phyloP scores from a whole-genome alignment of 2,113 vertebrate genomes.

The Sylvilagus bachmani region DNA sequence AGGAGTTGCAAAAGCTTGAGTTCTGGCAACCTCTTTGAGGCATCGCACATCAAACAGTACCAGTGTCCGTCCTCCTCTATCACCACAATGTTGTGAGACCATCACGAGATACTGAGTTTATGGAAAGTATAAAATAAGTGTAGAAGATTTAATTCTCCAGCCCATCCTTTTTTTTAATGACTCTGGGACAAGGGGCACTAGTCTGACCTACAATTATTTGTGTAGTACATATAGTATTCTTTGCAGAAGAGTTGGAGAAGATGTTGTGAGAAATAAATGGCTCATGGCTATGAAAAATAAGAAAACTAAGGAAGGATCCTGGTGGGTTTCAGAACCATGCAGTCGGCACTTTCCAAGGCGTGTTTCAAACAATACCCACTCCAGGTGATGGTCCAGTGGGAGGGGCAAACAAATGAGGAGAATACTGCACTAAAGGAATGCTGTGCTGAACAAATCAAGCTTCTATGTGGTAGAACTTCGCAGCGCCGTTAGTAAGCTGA shows the following conservation, averaged over 20 bases:
- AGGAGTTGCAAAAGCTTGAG: not conserved
- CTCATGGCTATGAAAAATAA: not conserved
- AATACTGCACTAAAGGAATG: not conserved
- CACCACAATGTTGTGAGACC: not conserved
- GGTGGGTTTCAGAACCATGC: not conserved
- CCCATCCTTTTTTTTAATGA: not conserved
- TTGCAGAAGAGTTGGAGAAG: conserved; percentile 12
- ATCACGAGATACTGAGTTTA: not conserved
- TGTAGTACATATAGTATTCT: not conserved
- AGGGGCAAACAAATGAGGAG: not conserved
- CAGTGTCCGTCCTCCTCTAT: not conserved
- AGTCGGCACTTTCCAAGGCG: not conserved
- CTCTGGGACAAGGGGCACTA: not conserved
- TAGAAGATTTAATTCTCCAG: conserved; percentile 14
- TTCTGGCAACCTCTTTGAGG: not conserved
- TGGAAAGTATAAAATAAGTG: not conserved
- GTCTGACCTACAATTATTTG: not conserved
- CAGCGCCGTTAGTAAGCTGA: conserved; percentile 27
- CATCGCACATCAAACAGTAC: not conserved
- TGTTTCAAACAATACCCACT: not conserved
- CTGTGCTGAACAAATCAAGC: not conserved
- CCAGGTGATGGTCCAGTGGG: not conserved
- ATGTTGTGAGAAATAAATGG: conserved; percentile 11
- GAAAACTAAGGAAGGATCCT: not conserved
- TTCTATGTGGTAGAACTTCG: conserved; percentile 19